Base-by-base conservation (phyloP, 2,888 invertebrate species). In the Folsomia manolachei region DNA sequence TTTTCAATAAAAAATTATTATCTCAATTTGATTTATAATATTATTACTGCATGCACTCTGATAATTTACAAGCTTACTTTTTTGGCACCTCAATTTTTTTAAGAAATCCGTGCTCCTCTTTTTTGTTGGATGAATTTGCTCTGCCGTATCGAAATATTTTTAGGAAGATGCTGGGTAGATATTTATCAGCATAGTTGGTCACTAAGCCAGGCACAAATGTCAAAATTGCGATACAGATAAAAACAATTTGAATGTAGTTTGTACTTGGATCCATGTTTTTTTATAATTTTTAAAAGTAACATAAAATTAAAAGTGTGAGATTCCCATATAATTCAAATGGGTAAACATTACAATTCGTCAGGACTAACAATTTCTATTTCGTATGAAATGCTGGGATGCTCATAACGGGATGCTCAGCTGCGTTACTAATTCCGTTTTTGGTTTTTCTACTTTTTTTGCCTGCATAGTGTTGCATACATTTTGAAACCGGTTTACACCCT, bases 71-170 rank as follows among this genome's bases (percentile, higher is more conserved):
- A 61, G 24, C 79, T 82, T 78, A 85, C 60, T 90, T 86, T 84
- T 93, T 93, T 0, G 93, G 93, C 63, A 75, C 75, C 61, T 75
- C 75, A 27, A 75, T 75, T 18, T 68, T n/a, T 52, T 62, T 71
- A 1, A 75, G 51, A 23, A 72, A 71, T 63, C 71, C 71, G 27
- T 69, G 64, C 4, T 70, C 70, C 14, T 73, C 68, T n/a, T 72
- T 71, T 63, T 75, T 73, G 24, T 73, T 71, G 1, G 67, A 26
- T 1, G 73, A 72, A 27, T 75, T 75, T 25, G 75, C 75, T 26
- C 73, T 71, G 21, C 75, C 75, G 19, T 75, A 72, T 14, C 74
- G 74, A 70, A 76, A 70, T 21, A 74, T 64, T 39, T 73, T 72
- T 18, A 69, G 52, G 11, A 76, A 71, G 18, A 71, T 27, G 64